Evolutionary conservation across 2,797 vertebrate genomes (phyloP), one percentile per base, ranked within the genome.

Genomic region (Microctenopoma lineatum): DNA sequence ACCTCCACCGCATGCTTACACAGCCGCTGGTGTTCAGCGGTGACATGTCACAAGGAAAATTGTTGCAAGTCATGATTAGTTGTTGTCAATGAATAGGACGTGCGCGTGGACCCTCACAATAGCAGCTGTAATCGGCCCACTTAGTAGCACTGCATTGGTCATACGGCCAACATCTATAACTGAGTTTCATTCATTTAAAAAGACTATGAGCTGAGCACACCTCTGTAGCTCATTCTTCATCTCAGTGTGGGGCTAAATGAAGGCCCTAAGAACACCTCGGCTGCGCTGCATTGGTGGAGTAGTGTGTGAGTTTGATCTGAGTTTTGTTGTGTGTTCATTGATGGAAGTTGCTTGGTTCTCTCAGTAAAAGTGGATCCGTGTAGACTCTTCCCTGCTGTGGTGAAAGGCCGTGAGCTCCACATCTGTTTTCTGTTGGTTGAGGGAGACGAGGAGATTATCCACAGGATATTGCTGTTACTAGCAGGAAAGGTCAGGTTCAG

Each of bases 401-500:
- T 69, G 76, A 59, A 41, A 79, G 81, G 66, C 80, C 87, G 29
- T 73, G 71, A 91, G 85, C 85, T 83, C 73, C 85, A 94, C 94
- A 95, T 94, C 92, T 95, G 94, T 88, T 94, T 92, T 83, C 65
- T 84, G 92, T 94, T 89, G 86, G 77, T 84, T 16, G 75, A 80
- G 75, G 81, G 80, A 92, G 85, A 91, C 75, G 75, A 83, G 88
- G 90, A 93, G 92, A 92, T 94, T 91, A 92, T 88, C 80, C 88
- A 91, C 93, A 93, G 94, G 93, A 94, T 93, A 94, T 94, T 94
- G 88, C 91, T 85, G 92, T 88, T 88, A 90, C 87, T 81, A 84
- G 81, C 83, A 88, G 79, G 74, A 90, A 80, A 86, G 83, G 82
- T 90, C 88, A 83, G 88, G 86, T 83, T 87, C 47, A 84, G 79